A percentile compares a stretch with the other conserved stretches of the same genome.
phyloP scores from a whole-genome alignment of 2,888 invertebrate species.

The Polydrusus pterygomalis region DNA sequence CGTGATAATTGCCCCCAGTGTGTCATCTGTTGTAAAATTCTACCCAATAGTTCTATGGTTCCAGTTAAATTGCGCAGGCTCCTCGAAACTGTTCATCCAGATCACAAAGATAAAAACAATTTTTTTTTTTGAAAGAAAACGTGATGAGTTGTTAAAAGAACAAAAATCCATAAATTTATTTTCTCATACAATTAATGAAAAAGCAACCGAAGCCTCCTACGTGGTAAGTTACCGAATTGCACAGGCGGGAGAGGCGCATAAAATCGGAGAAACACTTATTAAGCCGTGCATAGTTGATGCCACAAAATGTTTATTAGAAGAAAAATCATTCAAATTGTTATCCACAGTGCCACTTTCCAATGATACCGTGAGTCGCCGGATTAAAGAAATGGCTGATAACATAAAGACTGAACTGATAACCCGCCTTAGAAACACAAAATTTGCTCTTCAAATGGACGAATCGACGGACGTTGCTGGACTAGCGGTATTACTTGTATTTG shows the following conservation, averaged over 20 bases:
- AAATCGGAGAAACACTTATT: constrained; percentile 3
- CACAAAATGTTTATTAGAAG: not conserved
- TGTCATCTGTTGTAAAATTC: not conserved
- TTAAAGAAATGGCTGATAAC: constrained; percentile 23
- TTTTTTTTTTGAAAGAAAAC: not conserved
- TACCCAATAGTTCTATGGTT: not conserved
- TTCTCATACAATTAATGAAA: constrained; percentile 36
- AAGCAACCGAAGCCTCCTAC: constrained; percentile 36
- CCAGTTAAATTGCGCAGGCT: constrained; percentile 12
- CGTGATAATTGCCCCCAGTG: not conserved
- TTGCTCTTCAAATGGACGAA: constrained; percentile 55
- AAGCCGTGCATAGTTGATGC: constrained; percentile 5
- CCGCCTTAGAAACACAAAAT: constrained; percentile 24
- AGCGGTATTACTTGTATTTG: constrained; percentile 50
- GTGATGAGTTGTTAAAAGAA: not conserved
- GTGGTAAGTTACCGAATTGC: constrained; percentile 41
- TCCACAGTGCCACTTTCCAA: not conserved
- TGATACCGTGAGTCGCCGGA: constrained; percentile 26
- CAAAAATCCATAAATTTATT: constrained; percentile 14
- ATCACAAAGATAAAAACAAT: constrained; percentile 1
- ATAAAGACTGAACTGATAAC: not conserved
- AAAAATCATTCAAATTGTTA: constrained; percentile 11
- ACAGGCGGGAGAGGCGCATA: constrained; percentile 16
- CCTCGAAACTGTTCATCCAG: not conserved
- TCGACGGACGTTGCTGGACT: constrained; percentile 55